Conservation (phyloP, 1,140 invertebrate species). For the Procambarus virginalis region DNA sequence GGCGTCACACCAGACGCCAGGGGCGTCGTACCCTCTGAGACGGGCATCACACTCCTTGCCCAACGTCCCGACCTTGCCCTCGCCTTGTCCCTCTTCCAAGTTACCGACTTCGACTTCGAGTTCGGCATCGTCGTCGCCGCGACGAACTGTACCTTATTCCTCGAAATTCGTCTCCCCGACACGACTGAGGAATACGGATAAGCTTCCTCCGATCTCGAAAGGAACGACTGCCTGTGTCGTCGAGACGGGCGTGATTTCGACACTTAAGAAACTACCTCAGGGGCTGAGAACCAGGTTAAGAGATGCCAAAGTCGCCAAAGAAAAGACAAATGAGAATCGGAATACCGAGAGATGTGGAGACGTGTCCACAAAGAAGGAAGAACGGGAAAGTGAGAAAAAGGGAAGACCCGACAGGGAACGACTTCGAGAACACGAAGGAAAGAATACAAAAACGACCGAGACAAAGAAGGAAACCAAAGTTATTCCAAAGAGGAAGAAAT, state of each 20-base stretch:
- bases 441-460: background rate
- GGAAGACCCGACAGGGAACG: background rate
- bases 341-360: background rate
- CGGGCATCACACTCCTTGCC: background rate
- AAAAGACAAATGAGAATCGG: constrained; percentile 17
- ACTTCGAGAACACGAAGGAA: background rate
- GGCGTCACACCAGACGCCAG: background rate
- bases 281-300: background rate
- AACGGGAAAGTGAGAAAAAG: background rate
- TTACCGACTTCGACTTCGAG: constrained; percentile 26
- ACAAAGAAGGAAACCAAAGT: constrained; percentile 2
- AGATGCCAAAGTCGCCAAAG: background rate
- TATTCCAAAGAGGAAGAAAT: constrained; percentile 41
- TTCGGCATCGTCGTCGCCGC: background rate
- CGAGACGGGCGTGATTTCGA: background rate
- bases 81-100: background rate
- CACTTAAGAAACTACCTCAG: background rate
- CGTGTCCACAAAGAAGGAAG: background rate
- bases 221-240: background rate
- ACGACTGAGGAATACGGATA: constrained; percentile 20
- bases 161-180: constrained; percentile 28
- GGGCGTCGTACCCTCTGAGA: background rate
- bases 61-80: background rate
- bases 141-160: background rate
- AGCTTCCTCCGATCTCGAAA: constrained; percentile 26